phyloP scores from a whole-genome alignment of 23 tunicate species.

The Ascidia mentula region DNA sequence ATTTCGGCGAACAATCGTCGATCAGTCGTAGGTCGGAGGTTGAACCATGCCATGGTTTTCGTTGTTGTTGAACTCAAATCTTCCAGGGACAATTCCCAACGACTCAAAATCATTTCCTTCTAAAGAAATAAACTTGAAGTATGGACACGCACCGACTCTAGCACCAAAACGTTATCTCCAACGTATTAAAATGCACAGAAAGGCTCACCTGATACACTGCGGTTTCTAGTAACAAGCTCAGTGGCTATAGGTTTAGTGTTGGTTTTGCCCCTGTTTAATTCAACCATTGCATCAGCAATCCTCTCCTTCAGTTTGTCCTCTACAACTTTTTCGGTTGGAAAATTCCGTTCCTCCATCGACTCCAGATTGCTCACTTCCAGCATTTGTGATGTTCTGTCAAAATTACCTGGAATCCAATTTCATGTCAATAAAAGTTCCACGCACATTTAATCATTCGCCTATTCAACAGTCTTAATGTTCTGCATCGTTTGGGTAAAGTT shows the following conservation, averaged over 20 bases:
- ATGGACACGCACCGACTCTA: too few relatives aligned
- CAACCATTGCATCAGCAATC: conserved; percentile 64
- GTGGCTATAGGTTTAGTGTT: neutral
- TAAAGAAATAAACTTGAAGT: too few relatives aligned
- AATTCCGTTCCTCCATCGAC: conserved; percentile 53
- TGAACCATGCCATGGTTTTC: neutral
- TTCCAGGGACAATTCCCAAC: neutral
- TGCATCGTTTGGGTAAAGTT: too few relatives aligned
- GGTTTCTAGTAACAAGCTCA: neutral
- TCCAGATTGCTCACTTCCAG: conserved; percentile 50
- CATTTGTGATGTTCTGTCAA: conserved; percentile 56
- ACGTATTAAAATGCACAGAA: neutral
- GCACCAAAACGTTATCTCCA: too few relatives aligned
- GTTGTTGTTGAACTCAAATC: neutral
- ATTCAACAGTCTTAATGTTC: too few relatives aligned
- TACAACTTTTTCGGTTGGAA: neutral
- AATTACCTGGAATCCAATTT: conserved; percentile 71
- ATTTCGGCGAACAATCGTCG: neutral
- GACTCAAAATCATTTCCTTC: neutral
- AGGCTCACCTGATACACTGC: neutral
- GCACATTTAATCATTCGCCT: too few relatives aligned
- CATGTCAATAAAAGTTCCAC: too few relatives aligned
- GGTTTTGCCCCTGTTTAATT: conserved; percentile 8
- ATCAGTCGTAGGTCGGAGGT: neutral
- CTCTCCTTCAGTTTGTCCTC: conserved; percentile 44